Evolutionary conservation across 2,113 vertebrate species (phyloP).

Genomic region (Corvus hawaiiensis): DNA sequence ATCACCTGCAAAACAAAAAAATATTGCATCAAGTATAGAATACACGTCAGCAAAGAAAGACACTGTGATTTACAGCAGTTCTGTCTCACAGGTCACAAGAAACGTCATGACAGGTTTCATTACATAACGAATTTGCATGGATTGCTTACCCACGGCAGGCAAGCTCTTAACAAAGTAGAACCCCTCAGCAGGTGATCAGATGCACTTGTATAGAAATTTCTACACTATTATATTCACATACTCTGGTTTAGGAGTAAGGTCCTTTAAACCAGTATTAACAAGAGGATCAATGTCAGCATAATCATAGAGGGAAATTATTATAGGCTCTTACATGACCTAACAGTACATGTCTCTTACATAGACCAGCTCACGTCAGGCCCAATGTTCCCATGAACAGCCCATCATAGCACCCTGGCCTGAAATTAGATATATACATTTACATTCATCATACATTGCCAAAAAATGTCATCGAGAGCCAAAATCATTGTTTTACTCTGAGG

Average conservation of each 20-base stretch:
- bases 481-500: neutral
- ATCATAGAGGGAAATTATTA: neutral
- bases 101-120: neutral
- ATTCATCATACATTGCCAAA: neutral
- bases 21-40: neutral
- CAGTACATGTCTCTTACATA: neutral
- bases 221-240: neutral
- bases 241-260: neutral
- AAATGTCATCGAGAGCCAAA: neutral
- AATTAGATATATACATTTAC: neutral
- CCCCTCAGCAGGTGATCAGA: neutral
- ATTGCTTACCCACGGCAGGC: neutral
- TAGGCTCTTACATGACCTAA: neutral
- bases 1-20: slow-evolving; percentile 80
- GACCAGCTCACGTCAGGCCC: neutral
- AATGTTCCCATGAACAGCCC: neutral
- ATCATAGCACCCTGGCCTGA: neutral
- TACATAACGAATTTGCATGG: neutral
- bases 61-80: neutral
- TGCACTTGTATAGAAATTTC: neutral
- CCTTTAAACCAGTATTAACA: neutral
- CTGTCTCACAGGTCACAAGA: neutral
- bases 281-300: neutral
- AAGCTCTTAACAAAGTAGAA: neutral
- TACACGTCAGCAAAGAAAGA: neutral